A percentile compares a stretch with the other conserved stretches of the same genome.
Evolutionary conservation across 2,888 invertebrate genomes (phyloP).

Genomic region (Tinea trinotella): DNA sequence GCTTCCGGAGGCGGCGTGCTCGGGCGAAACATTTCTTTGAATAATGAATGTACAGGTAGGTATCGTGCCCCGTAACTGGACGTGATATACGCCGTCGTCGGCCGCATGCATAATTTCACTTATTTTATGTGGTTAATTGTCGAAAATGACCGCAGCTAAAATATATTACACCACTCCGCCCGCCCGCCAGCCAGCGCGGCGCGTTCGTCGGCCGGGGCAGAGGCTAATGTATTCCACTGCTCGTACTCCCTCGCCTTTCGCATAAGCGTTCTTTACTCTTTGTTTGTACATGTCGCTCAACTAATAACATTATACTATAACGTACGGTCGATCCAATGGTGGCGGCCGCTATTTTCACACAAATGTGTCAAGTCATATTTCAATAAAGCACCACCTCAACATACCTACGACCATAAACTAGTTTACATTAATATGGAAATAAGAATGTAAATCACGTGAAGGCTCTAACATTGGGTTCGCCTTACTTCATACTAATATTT

Average conservation of each 20-base stretch:
- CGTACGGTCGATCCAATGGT: neutral
- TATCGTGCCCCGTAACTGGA: slow-evolving; percentile 70
- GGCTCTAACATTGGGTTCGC: too few relatives aligned
- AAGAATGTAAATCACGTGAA: too few relatives aligned
- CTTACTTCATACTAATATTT: too few relatives aligned
- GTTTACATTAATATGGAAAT: too few relatives aligned
- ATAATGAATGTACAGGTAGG: slow-evolving; percentile 67
- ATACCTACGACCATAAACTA: too few relatives aligned
- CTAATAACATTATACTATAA: slow-evolving; percentile 14
- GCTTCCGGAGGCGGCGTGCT: slow-evolving; percentile 62
- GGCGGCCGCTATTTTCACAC: neutral
- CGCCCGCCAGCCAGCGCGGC: slow-evolving; percentile 12
- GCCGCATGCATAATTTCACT: slow-evolving; percentile 73
- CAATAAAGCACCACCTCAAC: too few relatives aligned
- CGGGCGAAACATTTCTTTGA: slow-evolving; percentile 72
- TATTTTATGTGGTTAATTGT: slow-evolving; percentile 73
- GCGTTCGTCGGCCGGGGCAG: slow-evolving; percentile 20
- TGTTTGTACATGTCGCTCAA: slow-evolving; percentile 28
- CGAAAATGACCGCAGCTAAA: slow-evolving; percentile 71
- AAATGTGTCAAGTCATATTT: neutral
- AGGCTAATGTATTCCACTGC: slow-evolving; percentile 64
- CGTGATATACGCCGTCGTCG: slow-evolving; percentile 72
- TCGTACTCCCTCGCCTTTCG: slow-evolving; percentile 45
- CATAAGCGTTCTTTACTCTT: slow-evolving; percentile 36
- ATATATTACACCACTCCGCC: slow-evolving; percentile 62